phyloP scores from a whole-genome alignment of 2,888 invertebrate species.

The Diogma glabrata region DNA sequence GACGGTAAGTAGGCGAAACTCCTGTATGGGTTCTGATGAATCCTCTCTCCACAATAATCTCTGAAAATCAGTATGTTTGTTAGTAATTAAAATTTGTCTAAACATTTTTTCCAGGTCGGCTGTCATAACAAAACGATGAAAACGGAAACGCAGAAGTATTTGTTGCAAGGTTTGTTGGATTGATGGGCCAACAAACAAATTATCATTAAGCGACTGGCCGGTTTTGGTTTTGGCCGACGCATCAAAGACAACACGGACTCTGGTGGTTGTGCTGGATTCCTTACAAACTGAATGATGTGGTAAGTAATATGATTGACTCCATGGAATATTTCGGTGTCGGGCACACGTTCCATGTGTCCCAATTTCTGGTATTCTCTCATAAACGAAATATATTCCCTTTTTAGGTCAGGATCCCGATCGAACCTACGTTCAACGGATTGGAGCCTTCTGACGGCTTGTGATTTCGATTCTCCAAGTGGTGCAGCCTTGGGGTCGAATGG shows the following conservation, averaged over 20 bases:
- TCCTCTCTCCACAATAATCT: constrained; percentile 1
- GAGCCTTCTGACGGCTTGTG: not conserved
- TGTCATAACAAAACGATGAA: constrained; percentile 1
- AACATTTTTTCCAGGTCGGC: no score
- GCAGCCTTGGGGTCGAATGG: not conserved
- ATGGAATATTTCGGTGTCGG: not conserved
- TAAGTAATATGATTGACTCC: not conserved
- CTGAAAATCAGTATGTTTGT: not conserved
- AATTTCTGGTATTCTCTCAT: not conserved
- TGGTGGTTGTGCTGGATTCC: not conserved
- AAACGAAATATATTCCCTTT: not conserved
- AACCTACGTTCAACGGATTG: no score
- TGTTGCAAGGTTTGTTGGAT: not conserved
- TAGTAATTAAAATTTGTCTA: not conserved
- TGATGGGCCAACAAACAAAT: not conserved
- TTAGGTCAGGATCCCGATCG: not conserved
- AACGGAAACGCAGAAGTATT: not conserved
- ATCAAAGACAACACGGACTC: not conserved
- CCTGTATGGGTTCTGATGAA: not conserved
- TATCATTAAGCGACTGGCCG: not conserved
- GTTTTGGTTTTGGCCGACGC: not conserved
- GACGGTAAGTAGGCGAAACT: not conserved
- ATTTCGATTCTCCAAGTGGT: not conserved
- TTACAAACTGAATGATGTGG: constrained; percentile 2
- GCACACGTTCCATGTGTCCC: not conserved